Conservation (phyloP, 2,888 invertebrate species). For the Pammene fasciana region DNA sequence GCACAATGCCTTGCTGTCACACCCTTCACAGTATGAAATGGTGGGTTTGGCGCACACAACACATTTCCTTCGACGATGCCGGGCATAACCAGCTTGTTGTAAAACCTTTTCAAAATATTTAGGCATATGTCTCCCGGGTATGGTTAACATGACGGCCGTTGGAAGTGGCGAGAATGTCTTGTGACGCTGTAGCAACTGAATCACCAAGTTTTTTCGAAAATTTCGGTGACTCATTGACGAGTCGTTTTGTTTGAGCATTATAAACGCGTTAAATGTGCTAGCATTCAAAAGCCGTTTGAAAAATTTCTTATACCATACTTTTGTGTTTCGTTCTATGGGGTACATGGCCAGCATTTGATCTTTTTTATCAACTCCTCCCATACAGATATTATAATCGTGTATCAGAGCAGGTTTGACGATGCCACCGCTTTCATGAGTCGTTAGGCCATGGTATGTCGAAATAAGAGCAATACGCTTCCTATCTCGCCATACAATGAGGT, state of each 20-base stretch:
- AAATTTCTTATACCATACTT: conserved; percentile 15
- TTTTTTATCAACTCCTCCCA: conserved; percentile 24
- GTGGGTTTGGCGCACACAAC: conserved; percentile 5
- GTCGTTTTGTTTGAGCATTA: neutral
- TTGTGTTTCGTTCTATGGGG: conserved; percentile 10
- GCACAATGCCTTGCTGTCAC: conserved; percentile 4
- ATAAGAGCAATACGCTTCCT: conserved; percentile 11
- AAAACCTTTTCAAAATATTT: neutral
- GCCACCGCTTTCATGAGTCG: neutral
- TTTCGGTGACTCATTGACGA: neutral
- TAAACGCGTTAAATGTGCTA: conserved; percentile 3
- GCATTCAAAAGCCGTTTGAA: conserved; percentile 14
- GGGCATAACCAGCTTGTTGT: neutral
- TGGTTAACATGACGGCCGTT: too few relatives aligned
- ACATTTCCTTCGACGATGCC: conserved; percentile 9
- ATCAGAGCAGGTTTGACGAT: conserved; percentile 1
- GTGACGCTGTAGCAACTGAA: neutral
- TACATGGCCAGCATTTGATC: conserved; percentile 17
- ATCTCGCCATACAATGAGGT: conserved; percentile 12
- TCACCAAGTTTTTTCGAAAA: neutral
- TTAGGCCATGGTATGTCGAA: conserved; percentile 21
- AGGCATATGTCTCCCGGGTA: neutral
- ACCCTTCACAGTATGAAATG: conserved; percentile 9
- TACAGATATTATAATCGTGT: conserved; percentile 10
- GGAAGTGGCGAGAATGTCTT: neutral